Evolutionary conservation across 2,888 invertebrate genomes (phyloP), one percentile per base, ranked within the genome.

Genomic region (Troides helena): DNA sequence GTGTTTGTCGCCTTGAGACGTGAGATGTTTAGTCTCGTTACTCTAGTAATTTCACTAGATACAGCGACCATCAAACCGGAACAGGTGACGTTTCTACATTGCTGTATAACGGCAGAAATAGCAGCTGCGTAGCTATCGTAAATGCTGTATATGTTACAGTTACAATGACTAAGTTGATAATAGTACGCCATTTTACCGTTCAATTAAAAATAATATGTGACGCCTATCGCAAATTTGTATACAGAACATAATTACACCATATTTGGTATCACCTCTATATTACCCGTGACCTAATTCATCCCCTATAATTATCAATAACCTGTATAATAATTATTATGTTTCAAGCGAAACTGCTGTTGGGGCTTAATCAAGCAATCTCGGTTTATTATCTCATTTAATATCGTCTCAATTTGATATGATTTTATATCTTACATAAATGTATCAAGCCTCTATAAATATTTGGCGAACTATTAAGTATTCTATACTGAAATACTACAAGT

Each of bases 181-280:
- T 62, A n/a, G 69, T 72, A 70, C 73, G 73, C 71, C 71, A 73
- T 68, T 60, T 62, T 71, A 66, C 59, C 61, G 66, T 71, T 67
- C 74, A 74, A 73, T 75, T 75, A 70, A 59, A 36, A 63, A 72
- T 70, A 72, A 70, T 64, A 43, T 68, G 69, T 69, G 69, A 66
- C 65, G 69, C 70, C 73, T 73, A 30, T 74, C 39, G 21, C 74
- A 61, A 70, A 71, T 69, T 75, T 74, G 72, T 59, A 67, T 65
- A 72, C 50, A 72, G 68, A 67, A 59, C 39, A 63, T 12, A 46
- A 62, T 68, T 25, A 60, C 21, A 62, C 65, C 65, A 68, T 70
- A 23, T 62, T 64, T 36, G 30, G 50, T 68, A 63, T 58, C 36
- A 30, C 43, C 30, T 59, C 46, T 60, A 67, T 68, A 50, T 57